Evolutionary conservation across 2,888 invertebrate genomes (phyloP).

Genomic region (Caenorhabditis becei): DNA sequence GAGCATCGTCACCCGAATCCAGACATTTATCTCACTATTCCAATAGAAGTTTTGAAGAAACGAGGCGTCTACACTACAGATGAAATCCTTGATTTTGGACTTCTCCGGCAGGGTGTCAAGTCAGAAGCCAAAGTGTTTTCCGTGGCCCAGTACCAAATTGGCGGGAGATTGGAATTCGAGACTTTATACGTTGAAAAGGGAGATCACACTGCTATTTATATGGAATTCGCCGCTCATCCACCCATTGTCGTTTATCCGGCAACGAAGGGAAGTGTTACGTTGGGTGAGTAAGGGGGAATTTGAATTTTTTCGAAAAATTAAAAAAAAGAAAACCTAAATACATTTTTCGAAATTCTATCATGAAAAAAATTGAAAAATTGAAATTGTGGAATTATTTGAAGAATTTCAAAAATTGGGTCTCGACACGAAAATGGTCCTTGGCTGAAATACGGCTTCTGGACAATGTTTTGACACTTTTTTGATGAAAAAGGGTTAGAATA

Average conservation of each 20-base stretch:
- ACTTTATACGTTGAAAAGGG: slow-evolving; percentile 75
- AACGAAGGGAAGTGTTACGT: slow-evolving; percentile 36
- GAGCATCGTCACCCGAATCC: slow-evolving; percentile 3
- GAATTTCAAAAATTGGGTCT: too few relatives aligned
- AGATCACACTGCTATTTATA: slow-evolving; percentile 72
- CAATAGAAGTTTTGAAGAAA: slow-evolving; percentile 76
- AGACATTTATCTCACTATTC: slow-evolving; percentile 61
- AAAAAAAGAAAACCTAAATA: too few relatives aligned
- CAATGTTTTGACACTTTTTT: too few relatives aligned
- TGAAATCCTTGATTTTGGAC: slow-evolving; percentile 89
- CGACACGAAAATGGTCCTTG: too few relatives aligned
- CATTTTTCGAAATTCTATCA: too few relatives aligned
- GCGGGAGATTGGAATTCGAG: slow-evolving; percentile 85
- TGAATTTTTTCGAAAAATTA: background rate
- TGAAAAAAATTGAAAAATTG: too few relatives aligned
- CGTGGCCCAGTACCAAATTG: slow-evolving; percentile 86
- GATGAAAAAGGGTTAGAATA: too few relatives aligned
- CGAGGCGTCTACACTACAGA: slow-evolving; percentile 89
- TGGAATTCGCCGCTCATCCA: slow-evolving; percentile 78
- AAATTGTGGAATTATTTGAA: too few relatives aligned
- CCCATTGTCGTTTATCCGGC: slow-evolving; percentile 74
- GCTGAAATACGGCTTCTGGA: too few relatives aligned
- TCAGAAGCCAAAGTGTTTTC: slow-evolving; percentile 85
- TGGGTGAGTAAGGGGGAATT: slow-evolving; percentile 12
- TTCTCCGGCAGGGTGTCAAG: slow-evolving; percentile 85